Base-by-base conservation (phyloP, 2,113 vertebrate genomes). In the Xerus inauris region DNA sequence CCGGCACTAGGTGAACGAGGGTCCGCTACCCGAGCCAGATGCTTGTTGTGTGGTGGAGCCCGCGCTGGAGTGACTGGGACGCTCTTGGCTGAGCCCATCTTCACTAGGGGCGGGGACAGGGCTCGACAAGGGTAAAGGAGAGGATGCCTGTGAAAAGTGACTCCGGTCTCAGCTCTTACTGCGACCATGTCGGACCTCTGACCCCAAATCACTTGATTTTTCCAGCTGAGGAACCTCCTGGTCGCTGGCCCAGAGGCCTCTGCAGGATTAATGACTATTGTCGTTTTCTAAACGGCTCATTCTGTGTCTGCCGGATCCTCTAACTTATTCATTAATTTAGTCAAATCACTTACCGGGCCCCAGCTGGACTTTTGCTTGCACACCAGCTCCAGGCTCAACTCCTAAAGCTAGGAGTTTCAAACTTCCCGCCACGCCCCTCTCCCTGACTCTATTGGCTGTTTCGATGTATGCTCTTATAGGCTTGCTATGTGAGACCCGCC, bases 1-100 rank as follows among this genome's bases (percentile, higher is more conserved):
- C 97, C 99, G 0, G 97, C 94, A 8, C 98, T 99, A 0, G 99
- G 99, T 20, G 99, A 99, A 17, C 99, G 99, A 12, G 99, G 99
- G 85, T 99, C 99, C 0, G 97, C 89, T 22, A 99, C 98, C 1
- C 98, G 98, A 1, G 96, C 91, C 49, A 99, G 79, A 40, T 97
- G 98, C 6, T 81, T 97, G 94, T 98, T 98, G 26, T 69, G 81
- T 2, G 65, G 96, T 14, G 98, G 98, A 57, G 98, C 99, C 16
- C 95, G 91, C 0, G 98, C 96, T 9, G 99, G 98, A 6, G 95
- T 98, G 7, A 94, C 80, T 10, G 98, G 96, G 96, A 98, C 98
- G 87, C 99, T 99, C 77, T 99, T 99, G 6, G 98, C 98, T 93
- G 97, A 98, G 86, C 99, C 99, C 99, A 99, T 99, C 42, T 73